Conservation (phyloP, 2,113 vertebrate genomes). For the Gambusia holbrooki region DNA sequence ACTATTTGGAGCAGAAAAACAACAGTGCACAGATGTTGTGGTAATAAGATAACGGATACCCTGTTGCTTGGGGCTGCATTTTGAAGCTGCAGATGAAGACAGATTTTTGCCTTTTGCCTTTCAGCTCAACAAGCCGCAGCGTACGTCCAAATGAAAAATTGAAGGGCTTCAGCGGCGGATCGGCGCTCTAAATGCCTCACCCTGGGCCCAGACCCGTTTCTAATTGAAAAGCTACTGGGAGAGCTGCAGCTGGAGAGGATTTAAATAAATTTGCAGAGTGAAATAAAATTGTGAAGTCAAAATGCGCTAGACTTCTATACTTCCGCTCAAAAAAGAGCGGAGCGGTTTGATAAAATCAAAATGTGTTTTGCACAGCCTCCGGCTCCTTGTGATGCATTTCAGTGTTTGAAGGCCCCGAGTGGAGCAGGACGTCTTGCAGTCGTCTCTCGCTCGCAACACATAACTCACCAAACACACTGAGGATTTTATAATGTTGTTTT, state of each 20-base stretch:
- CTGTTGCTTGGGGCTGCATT: not conserved
- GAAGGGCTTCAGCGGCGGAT: not conserved
- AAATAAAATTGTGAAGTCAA: not conserved
- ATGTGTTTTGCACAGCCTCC: not conserved
- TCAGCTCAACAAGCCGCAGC: not conserved
- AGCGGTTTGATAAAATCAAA: not conserved
- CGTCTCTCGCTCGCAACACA: constrained; percentile 53
- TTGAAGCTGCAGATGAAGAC: not conserved
- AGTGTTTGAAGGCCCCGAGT: constrained; percentile 1
- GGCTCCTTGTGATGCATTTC: not conserved
- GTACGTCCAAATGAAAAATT: not conserved
- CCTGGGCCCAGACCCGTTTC: not conserved
- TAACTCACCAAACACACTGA: constrained; percentile 55
- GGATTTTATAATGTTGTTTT: not conserved
- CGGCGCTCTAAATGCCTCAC: not conserved
- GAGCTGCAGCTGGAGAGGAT: not conserved
- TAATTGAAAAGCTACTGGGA: not conserved
- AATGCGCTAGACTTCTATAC: not conserved
- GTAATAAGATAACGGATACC: not conserved
- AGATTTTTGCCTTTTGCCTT: not conserved
- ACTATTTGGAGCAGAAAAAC: not conserved
- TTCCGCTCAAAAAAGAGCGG: not conserved
- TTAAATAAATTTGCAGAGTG: not conserved
- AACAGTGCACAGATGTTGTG: not conserved
- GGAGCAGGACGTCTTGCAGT: constrained; percentile 28